These are phyloP conservation scores for Lepidurus couesii DNA, from an alignment of 1,140 invertebrate species.

Conservation along the genomic window DNA sequence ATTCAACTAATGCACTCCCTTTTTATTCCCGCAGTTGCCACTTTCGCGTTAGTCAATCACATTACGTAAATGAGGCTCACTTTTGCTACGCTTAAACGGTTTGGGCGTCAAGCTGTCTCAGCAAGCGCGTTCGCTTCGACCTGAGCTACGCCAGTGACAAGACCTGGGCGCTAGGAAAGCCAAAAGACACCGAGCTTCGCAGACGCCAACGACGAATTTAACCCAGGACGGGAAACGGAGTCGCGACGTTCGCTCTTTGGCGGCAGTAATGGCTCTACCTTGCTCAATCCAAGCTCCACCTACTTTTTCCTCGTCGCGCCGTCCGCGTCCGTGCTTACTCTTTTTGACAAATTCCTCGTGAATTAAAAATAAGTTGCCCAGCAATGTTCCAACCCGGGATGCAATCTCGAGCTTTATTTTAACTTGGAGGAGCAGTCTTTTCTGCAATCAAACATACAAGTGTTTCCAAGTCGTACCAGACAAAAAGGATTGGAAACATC, in stretches of 20 bases:
- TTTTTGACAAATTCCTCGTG: background rate
- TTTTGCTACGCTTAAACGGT: background rate
- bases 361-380: background rate
- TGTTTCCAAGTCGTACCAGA: too few relatives aligned
- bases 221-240: background rate
- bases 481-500: too few relatives aligned
- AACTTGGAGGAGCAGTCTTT: background rate
- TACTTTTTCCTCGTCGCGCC: background rate
- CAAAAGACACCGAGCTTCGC: slow-evolving; percentile 4
- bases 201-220: slow-evolving; percentile 21
- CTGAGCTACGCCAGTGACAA: background rate
- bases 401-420: background rate
- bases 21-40: background rate
- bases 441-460: too few relatives aligned
- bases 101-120: slow-evolving; percentile 1
- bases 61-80: background rate
- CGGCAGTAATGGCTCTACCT: slow-evolving; percentile 3
- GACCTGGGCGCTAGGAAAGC: background rate
- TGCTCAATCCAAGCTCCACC: background rate
- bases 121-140: background rate
- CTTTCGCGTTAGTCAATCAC: background rate
- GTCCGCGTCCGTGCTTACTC: background rate
- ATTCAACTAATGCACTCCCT: background rate
- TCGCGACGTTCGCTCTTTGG: slow-evolving; percentile 12
- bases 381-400: background rate